Evolutionary conservation across 2,113 vertebrate genomes (phyloP).

Genomic region (Athene noctua): DNA sequence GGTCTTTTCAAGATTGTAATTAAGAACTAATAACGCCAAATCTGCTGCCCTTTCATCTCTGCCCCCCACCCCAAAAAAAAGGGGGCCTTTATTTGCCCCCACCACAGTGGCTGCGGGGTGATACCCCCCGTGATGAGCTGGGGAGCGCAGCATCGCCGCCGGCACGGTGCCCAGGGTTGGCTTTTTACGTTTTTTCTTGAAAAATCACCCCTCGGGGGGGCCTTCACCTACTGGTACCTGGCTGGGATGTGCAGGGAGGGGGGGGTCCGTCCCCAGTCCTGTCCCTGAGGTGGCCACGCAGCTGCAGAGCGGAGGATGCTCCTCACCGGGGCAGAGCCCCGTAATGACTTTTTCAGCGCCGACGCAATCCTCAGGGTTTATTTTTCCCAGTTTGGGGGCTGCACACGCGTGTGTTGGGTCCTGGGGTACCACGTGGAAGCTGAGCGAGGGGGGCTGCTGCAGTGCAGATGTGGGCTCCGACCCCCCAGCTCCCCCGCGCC

Average conservation of each 20-base stretch:
- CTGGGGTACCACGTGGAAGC: neutral
- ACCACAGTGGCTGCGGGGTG: fast-evolving
- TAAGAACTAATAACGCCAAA: neutral
- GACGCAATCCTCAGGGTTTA: neutral
- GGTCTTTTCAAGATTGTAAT: neutral
- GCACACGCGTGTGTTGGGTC: neutral
- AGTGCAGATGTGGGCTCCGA: neutral
- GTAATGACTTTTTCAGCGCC: neutral
- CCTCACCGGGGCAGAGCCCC: neutral
- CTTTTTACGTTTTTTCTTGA: neutral
- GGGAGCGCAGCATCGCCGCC: fast-evolving
- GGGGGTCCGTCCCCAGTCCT: no score
- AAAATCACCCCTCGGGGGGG: fast-evolving
- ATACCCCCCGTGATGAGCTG: fast-evolving
- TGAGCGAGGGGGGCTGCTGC: neutral
- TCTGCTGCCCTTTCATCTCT: neutral
- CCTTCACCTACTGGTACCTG: fast-evolving
- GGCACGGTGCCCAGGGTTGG: fast-evolving
- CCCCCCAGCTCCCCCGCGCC: neutral
- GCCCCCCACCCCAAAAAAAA: neutral
- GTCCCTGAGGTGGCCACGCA: fast-evolving
- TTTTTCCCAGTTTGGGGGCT: neutral
- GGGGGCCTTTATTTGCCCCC: neutral
- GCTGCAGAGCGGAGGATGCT: neutral
- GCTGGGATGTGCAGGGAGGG: fast-evolving